Evolutionary conservation across 2,888 invertebrate species (phyloP).

Genomic region (Vesta saturnalis): DNA sequence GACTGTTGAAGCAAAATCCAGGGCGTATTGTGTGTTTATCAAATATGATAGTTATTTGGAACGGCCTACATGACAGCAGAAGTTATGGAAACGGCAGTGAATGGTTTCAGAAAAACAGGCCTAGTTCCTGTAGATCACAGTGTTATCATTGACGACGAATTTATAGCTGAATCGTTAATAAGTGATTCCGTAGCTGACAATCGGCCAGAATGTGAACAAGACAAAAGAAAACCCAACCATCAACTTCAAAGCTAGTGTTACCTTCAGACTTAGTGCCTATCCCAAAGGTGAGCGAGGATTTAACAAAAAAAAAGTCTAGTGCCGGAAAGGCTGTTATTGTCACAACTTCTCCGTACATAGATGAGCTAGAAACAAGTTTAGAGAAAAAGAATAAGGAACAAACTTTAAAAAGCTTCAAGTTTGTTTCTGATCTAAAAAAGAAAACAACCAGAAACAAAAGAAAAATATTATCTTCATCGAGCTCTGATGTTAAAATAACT

Average conservation of each 20-base stretch:
- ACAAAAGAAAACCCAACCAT: background rate
- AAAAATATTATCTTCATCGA: no score
- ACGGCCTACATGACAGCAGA: conserved; percentile 44
- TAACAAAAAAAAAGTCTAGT: conserved; percentile 16
- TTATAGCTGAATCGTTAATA: conserved; percentile 29
- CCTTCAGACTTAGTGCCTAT: conserved; percentile 13
- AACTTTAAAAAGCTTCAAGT: no score
- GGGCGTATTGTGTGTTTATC: conserved; percentile 47
- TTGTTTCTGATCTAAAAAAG: no score
- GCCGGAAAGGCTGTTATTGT: conserved; percentile 20
- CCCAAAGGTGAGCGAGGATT: conserved; percentile 12
- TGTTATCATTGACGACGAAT: conserved; percentile 37
- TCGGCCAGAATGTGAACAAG: background rate
- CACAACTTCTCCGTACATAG: conserved; percentile 15
- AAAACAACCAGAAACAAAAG: no score
- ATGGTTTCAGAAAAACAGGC: conserved; percentile 41
- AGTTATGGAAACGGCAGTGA: background rate
- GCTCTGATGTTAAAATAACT: no score
- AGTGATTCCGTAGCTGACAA: background rate
- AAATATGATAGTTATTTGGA: no score
- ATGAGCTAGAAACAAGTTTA: conserved; percentile 12
- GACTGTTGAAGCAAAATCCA: conserved; percentile 43
- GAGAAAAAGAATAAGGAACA: conserved; percentile 12
- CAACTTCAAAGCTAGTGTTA: conserved; percentile 7
- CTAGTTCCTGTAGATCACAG: conserved; percentile 37